Percentiles rank a stretch among this genome's conserved stretches.
Conservation (phyloP, 2,797 vertebrate genomes). For the Tauraco hartlaubi region DNA sequence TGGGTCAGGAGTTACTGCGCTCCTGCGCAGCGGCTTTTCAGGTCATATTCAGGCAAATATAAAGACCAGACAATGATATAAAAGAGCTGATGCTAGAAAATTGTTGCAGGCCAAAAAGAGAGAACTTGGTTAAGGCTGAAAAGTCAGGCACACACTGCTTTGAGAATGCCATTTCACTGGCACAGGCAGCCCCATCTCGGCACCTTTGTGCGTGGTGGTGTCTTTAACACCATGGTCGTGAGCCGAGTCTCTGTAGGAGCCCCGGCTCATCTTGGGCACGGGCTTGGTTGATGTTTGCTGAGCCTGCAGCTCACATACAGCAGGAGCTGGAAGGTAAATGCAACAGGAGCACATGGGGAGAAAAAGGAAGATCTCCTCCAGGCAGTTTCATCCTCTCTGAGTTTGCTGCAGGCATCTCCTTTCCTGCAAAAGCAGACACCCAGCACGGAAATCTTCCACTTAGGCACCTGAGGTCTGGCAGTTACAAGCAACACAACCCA, state of each 20-base stretch:
- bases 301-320: neutral
- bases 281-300: neutral
- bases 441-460: neutral
- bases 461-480: neutral
- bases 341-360: neutral
- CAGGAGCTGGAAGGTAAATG: neutral
- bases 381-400: neutral
- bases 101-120: neutral
- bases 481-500: neutral
- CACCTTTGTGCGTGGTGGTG: neutral
- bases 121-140: neutral
- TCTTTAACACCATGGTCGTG: neutral
- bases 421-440: neutral
- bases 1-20: neutral
- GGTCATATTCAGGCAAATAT: neutral
- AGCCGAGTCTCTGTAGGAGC: neutral
- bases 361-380: neutral
- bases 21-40: fast-evolving
- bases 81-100: neutral
- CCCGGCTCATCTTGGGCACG: neutral
- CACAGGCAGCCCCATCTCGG: neutral
- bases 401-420: neutral
- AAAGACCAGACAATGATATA: neutral
- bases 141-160: neutral
- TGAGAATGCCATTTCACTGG: neutral